phyloP scores from a whole-genome alignment of 2,797 vertebrate genomes.

The Morus bassanus region DNA sequence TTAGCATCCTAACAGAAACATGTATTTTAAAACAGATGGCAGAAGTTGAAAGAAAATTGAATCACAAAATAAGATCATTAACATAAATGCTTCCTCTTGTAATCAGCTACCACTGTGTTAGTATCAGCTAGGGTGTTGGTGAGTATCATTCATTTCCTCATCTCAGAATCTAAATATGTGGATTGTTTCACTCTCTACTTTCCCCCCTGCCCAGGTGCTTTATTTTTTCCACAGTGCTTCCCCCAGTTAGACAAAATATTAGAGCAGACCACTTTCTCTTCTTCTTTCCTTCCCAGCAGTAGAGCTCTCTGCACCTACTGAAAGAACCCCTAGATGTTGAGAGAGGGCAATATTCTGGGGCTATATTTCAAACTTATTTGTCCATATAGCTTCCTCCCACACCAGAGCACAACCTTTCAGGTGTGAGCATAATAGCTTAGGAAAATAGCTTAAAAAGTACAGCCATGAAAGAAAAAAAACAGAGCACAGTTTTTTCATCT shows the following conservation, averaged over 20 bases:
- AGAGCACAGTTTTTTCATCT: not conserved
- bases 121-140: not conserved
- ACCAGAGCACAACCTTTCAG: not conserved
- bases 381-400: not conserved
- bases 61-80: slow-evolving; percentile 43
- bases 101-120: slow-evolving; percentile 55
- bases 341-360: not conserved
- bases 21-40: slow-evolving; percentile 57
- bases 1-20: not conserved
- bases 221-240: not conserved
- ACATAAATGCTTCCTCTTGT: slow-evolving; percentile 57
- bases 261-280: not conserved
- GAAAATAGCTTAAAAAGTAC: not conserved
- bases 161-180: not conserved
- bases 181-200: not conserved
- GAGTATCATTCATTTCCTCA: slow-evolving; percentile 1
- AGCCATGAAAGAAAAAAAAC: not conserved
- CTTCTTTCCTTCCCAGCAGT: not conserved
- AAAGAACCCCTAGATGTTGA: not conserved
- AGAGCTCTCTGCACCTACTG: not conserved
- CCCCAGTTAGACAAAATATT: not conserved
- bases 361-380: not conserved
- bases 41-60: slow-evolving; percentile 54
- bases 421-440: not conserved
- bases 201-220: not conserved